Evolutionary conservation across 1,140 invertebrate genomes (phyloP).

Genomic region (Carposina sasakii): DNA sequence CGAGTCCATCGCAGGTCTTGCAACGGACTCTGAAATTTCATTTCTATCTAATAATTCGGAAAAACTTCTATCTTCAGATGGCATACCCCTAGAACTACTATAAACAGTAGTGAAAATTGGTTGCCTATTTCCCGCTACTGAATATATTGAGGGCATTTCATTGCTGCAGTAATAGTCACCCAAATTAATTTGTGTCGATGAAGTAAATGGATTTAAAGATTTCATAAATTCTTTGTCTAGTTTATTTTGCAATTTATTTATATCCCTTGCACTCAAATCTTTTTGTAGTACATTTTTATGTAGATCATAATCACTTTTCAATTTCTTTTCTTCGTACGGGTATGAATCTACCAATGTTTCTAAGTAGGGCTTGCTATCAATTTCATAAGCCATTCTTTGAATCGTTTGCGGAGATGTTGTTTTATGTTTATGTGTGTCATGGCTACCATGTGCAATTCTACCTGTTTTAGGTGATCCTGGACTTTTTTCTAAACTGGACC

Average conservation of each 20-base stretch:
- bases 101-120: conserved; percentile 81
- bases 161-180: conserved; percentile 74
- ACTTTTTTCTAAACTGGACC: conserved; percentile 88
- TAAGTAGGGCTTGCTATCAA: conserved; percentile 59
- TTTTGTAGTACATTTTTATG: conserved; percentile 35
- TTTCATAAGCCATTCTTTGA: conserved; percentile 52
- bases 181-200: conserved; percentile 44
- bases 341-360: conserved; percentile 67
- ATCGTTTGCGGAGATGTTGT: conserved; percentile 50
- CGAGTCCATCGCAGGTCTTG: conserved; percentile 54
- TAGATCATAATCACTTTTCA: conserved; percentile 43
- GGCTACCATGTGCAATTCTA: conserved; percentile 43
- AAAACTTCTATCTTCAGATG: conserved; percentile 76
- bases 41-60: conserved; percentile 81
- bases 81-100: conserved; percentile 76
- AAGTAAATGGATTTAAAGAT: conserved; percentile 42
- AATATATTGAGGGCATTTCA: conserved; percentile 82
- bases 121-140: conserved; percentile 80
- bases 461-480: conserved; percentile 79
- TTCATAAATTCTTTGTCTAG: conserved; percentile 45
- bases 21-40: conserved; percentile 70
- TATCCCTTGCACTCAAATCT: conserved; percentile 40
- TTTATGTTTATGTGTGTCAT: conserved; percentile 57
- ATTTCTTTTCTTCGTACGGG: conserved; percentile 38
- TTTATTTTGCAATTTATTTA: conserved; percentile 51